Evolutionary conservation across 2,797 vertebrate species (phyloP), one percentile per base, ranked within the genome.

Genomic region (Anniella stebbinsi): DNA sequence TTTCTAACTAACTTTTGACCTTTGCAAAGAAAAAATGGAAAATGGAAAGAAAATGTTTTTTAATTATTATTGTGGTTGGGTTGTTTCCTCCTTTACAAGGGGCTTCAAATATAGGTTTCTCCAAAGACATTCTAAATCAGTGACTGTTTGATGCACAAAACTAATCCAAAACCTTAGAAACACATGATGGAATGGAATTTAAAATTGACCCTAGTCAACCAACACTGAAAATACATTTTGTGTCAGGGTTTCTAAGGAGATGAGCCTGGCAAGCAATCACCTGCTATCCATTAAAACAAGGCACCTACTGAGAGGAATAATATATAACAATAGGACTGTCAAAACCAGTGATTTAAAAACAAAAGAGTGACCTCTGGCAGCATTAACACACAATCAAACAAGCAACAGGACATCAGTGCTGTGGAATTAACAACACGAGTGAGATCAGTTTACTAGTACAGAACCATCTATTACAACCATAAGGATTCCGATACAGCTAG

Each of bases 341-440:
- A 75, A 90, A 90, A 82, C 41, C 89, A 82, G 41, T 87, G 77
- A 81, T 90, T 87, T 82, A 81, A 86, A 86, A 86, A 72, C 83
- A 90, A 80, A 80, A 80, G 17, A 80, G n/a, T 38, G 77, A 63
- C 41, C 54, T 90, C 82, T 87, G 85, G 69, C 33, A 90, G 60
- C 69, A 67, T 76, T 87, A 87, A 54, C 54, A 87, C 77, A 90
- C 41, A 54, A 89, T 84, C 60, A 76, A 90, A 86, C 41, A 87
- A 87, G 41, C 84, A 87, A 81, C 77, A 90, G 77, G 41, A 17
- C 69, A 72, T 17, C 87, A 23, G 18, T 36, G 33, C 11, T 23
- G 67, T 66, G 54, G 15, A 66, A 87, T 66, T 66, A 86, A 73
- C 23, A 80, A 80, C 67, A 72, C 25, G 21, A 86, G 18, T 51